Evolutionary conservation across 2,113 vertebrate genomes (phyloP).

Genomic region (Tragelaphus buxtoni): DNA sequence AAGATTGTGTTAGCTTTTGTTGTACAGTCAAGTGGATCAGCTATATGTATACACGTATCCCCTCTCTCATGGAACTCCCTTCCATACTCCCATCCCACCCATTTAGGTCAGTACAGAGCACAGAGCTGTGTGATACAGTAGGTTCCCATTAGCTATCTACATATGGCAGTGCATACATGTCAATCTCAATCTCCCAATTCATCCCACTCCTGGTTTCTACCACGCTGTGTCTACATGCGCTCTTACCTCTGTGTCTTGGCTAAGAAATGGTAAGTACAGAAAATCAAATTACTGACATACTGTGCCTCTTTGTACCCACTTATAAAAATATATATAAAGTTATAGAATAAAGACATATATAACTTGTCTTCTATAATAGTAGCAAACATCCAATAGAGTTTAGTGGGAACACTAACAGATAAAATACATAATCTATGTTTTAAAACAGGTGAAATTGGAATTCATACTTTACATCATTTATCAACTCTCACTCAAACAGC

Average conservation of each 20-base stretch:
- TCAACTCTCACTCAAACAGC: not conserved
- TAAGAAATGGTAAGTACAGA: not conserved
- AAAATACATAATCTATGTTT: not conserved
- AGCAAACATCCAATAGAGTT: not conserved
- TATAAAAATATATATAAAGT: not conserved
- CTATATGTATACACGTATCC: not conserved
- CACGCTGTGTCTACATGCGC: not conserved
- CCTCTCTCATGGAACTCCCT: not conserved
- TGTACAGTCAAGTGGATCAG: not conserved
- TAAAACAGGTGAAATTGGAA: not conserved
- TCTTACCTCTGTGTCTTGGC: not conserved
- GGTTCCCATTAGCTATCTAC: not conserved
- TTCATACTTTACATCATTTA: not conserved
- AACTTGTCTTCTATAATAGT: not conserved
- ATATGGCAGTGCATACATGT: not conserved
- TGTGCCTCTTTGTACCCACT: not conserved
- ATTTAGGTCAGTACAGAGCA: not conserved
- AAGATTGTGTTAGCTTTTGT: not conserved
- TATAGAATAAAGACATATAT: not conserved
- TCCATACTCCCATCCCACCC: not conserved
- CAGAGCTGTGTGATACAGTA: not conserved
- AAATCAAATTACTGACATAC: not conserved
- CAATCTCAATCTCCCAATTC: not conserved
- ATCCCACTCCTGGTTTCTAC: accelerated
- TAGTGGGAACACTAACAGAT: not conserved